Percentiles rank a stretch among this genome's conserved stretches.
These are phyloP conservation scores for Leptopilina syphax DNA, from an alignment of 2,888 invertebrate genomes.

Conservation along the genomic window DNA sequence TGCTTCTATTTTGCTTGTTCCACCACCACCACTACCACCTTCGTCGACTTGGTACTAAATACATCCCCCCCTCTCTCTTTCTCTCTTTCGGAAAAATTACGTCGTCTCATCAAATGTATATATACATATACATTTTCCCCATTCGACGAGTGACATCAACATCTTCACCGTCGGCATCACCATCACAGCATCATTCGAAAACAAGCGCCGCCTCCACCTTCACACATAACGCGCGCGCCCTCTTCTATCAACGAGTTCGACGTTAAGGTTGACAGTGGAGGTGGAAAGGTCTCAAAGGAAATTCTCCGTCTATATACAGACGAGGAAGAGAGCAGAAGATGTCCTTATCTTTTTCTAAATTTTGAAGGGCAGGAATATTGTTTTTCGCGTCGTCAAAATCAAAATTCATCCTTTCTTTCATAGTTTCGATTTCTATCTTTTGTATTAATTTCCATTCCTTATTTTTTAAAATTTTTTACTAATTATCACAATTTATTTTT, in stretches of 20 bases:
- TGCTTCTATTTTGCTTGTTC: constrained; percentile 2
- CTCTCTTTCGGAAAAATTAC: constrained; percentile 22
- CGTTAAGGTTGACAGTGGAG: constrained; percentile 16
- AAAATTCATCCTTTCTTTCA: too few relatives aligned
- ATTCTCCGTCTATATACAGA: neutral
- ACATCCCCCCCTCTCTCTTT: constrained; percentile 49
- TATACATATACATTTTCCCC: constrained; percentile 1
- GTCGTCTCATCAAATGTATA: constrained; percentile 31
- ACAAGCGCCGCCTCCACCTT: constrained; percentile 43
- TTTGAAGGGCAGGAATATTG: too few relatives aligned
- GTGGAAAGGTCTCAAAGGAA: constrained; percentile 11
- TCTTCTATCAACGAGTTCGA: constrained; percentile 28
- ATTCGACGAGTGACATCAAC: constrained; percentile 36
- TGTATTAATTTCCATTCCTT: too few relatives aligned
- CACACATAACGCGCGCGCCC: constrained; percentile 32
- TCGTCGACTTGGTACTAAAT: constrained; percentile 45
- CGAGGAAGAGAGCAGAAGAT: neutral
- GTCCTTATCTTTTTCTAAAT: neutral
- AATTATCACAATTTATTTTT: too few relatives aligned
- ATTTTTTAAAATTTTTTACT: too few relatives aligned
- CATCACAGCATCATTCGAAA: constrained; percentile 44
- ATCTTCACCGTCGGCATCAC: constrained; percentile 42
- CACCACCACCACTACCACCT: constrained; percentile 49
- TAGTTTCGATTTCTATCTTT: too few relatives aligned
- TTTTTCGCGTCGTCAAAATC: too few relatives aligned